Percentiles rank a stretch among this genome's conserved stretches.
Conservation (phyloP, 1,140 invertebrate genomes). For the Penaeus japonicus region DNA sequence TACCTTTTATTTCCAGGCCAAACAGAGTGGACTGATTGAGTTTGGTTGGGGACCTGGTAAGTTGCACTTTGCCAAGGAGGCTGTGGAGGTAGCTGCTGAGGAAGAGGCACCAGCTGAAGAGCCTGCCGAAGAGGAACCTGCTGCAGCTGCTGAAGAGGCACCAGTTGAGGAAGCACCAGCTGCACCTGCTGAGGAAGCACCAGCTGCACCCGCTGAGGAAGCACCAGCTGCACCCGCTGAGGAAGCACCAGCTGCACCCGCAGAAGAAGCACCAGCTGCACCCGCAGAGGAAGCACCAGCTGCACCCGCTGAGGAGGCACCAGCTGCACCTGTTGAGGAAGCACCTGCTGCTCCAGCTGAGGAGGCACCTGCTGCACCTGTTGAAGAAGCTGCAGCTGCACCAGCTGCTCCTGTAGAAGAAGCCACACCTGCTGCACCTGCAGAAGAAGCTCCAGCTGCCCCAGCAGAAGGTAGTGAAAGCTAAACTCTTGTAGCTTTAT, state of each 20-base stretch:
- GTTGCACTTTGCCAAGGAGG: background rate
- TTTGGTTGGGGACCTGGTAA: constrained; percentile 14
- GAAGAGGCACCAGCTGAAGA: no score
- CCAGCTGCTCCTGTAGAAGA: constrained; percentile 12
- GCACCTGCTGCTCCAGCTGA: background rate
- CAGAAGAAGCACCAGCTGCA: background rate
- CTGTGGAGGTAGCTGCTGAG: no score
- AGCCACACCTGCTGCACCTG: background rate
- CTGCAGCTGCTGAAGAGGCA: no score
- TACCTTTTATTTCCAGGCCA: constrained; percentile 16
- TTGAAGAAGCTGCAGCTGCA: background rate
- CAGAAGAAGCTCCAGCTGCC: background rate
- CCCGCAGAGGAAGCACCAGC: background rate
- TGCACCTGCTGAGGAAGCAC: constrained; percentile 17
- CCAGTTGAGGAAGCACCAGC: background rate
- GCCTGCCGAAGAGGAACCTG: no score
- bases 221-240: background rate
- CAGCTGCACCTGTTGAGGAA: constrained; percentile 4
- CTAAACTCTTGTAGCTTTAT: no score
- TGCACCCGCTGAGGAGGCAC: constrained; percentile 15
- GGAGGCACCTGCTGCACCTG: background rate
- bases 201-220: constrained; percentile 2
- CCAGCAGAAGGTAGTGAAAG: background rate
- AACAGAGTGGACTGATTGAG: constrained; percentile 32
- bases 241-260: background rate